phyloP scores from a whole-genome alignment of 1,140 invertebrate species.

The Cherax quadricarinatus region DNA sequence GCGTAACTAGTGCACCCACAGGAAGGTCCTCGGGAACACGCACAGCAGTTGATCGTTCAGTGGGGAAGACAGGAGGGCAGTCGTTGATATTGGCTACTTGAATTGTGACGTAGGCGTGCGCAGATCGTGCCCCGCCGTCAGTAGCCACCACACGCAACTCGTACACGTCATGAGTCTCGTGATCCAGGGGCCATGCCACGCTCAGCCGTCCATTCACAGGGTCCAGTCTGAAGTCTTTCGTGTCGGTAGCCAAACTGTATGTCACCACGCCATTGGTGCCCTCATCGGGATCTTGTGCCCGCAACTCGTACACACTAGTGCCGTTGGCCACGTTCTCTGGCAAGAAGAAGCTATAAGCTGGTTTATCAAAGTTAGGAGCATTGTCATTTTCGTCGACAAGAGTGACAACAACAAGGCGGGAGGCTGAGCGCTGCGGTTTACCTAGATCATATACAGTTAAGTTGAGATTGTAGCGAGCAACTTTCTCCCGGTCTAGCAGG shows the following conservation, averaged over 20 bases:
- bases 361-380: slow-evolving; percentile 78
- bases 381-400: slow-evolving; percentile 79
- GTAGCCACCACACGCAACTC: slow-evolving; percentile 89
- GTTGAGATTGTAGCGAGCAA: slow-evolving; percentile 89
- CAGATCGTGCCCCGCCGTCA: slow-evolving; percentile 86
- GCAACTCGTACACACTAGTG: slow-evolving; percentile 77
- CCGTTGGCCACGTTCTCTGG: slow-evolving; percentile 77
- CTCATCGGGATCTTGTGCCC: slow-evolving; percentile 78
- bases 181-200: slow-evolving; percentile 86
- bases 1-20: slow-evolving; percentile 88
- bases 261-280: slow-evolving; percentile 87
- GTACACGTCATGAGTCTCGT: slow-evolving; percentile 89
- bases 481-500: slow-evolving; percentile 90
- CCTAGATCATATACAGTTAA: slow-evolving; percentile 93
- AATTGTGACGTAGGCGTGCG: slow-evolving; percentile 77
- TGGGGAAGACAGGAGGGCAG: slow-evolving; percentile 87
- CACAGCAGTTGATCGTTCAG: slow-evolving; percentile 77
- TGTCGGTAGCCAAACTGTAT: slow-evolving; percentile 88
- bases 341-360: slow-evolving; percentile 77
- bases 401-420: slow-evolving; percentile 84
- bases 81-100: slow-evolving; percentile 94
- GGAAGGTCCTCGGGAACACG: slow-evolving; percentile 95
- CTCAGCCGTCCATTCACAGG: slow-evolving; percentile 85
- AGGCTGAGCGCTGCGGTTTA: slow-evolving; percentile 86
- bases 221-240: slow-evolving; percentile 90